Base-by-base conservation (phyloP, 2,113 vertebrate genomes). In the Haemorhous mexicanus region DNA sequence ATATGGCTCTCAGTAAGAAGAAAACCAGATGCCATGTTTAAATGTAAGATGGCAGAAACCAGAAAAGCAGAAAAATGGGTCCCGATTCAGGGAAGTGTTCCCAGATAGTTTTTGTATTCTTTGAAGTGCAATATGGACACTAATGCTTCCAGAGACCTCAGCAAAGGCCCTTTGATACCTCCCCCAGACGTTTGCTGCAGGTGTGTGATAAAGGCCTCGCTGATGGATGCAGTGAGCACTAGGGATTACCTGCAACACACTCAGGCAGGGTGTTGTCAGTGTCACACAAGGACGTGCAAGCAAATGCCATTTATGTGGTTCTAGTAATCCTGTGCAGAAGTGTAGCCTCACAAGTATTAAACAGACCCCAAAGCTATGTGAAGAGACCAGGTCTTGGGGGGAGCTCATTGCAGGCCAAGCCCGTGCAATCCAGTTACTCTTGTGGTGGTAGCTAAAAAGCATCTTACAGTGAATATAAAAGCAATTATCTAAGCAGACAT, bases 11-110 rank as follows among this genome's bases (percentile, higher is more conserved):
- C 75, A 47, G 56, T n/a, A 84, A 93, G 90, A 96, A 95, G 85
- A 92, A 96, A 96, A 94, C 47, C 95, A 93, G 92, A 93, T 96
- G 88, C 75, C 79, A 83, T 86, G 14, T 90, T 91, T 86, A 94
- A 90, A 93, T 86, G 17, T 33, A 92, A 88, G 72, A 94, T 94
- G 95, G 93, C 43, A 93, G 83, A 84, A 94, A 90, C 28, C 70
- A 91, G 86, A 91, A 91, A 90, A 72, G 20, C 53, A 83, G 74
- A 75, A 90, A 90, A 94, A 86, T 32, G 33, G 79, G 6, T 91
- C 55, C 33, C 35, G n/a, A 6, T 67, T 77, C 55, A 74, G 35
- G 33, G 64, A 93, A 92, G 46, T 56, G 32, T 83, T 94, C 68
- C 55, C 3, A 0, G 23, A 59, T 30, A 88, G 58, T 46, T 43